Percentiles rank a stretch among this genome's conserved stretches.
These are phyloP conservation scores for Gymnothorax javanicus DNA, from an alignment of 2,797 vertebrate genomes.

Conservation along the genomic window DNA sequence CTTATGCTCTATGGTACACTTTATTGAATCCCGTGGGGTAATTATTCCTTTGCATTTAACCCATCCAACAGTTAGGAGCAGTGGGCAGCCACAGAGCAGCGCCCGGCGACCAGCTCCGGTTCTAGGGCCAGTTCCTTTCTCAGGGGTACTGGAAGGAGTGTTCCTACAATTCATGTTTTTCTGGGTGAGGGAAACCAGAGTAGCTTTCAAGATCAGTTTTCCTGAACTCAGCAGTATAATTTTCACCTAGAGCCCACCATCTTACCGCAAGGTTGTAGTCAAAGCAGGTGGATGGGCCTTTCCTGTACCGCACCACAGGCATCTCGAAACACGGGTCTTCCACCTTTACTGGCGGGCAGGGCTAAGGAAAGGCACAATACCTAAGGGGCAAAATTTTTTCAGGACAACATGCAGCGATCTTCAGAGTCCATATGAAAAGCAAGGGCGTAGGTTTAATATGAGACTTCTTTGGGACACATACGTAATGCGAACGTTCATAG, in stretches of 20 bases:
- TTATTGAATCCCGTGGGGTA: too few relatives aligned
- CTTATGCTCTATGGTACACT: neutral
- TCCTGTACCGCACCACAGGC: constrained; percentile 89
- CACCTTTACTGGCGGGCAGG: constrained; percentile 75
- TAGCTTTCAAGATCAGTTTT: neutral
- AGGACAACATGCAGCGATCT: neutral
- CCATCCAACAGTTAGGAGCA: too few relatives aligned
- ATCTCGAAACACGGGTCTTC: constrained; percentile 87
- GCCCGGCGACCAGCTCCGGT: too few relatives aligned
- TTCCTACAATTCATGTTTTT: too few relatives aligned
- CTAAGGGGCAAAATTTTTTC: neutral
- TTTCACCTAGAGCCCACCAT: neutral
- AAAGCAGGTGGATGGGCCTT: constrained; percentile 94
- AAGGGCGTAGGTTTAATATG: neutral
- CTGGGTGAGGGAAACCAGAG: too few relatives aligned
- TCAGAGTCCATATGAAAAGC: neutral
- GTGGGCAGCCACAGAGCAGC: too few relatives aligned
- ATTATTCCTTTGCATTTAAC: too few relatives aligned
- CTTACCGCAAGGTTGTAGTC: constrained; percentile 93
- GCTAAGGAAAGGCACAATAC: constrained; percentile 43
- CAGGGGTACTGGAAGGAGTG: too few relatives aligned
- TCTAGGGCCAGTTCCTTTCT: too few relatives aligned
- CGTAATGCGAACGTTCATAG: too few relatives aligned
- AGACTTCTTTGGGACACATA: neutral
- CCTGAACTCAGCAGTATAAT: constrained; percentile 3